Conservation (phyloP, 2,113 vertebrate genomes). For the Peromyscus maniculatus region DNA sequence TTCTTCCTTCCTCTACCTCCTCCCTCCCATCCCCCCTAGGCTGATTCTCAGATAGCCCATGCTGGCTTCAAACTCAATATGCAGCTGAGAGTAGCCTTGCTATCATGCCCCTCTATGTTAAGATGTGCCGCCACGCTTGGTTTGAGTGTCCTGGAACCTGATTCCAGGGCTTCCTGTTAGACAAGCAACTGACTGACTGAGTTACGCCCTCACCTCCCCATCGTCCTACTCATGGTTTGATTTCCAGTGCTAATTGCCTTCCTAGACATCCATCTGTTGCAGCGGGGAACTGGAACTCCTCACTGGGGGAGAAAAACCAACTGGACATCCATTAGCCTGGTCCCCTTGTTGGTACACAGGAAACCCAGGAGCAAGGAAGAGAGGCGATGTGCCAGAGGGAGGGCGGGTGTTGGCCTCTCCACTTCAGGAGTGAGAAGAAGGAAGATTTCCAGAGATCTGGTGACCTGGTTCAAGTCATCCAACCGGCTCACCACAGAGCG, state of each 20-base stretch:
- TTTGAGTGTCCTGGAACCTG: not conserved
- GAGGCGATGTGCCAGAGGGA: not conserved
- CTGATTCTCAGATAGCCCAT: not conserved
- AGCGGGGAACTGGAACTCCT: conserved; percentile 4
- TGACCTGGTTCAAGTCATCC: not conserved
- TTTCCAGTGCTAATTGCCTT: conserved; percentile 40
- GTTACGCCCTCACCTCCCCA: not conserved
- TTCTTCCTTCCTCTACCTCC: not conserved
- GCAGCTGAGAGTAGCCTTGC: not conserved
- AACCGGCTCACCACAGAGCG: conserved; percentile 1
- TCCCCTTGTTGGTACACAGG: not conserved
- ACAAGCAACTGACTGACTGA: not conserved
- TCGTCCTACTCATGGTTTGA: conserved; percentile 4
- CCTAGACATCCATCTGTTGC: not conserved
- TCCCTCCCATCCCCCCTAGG: not conserved
- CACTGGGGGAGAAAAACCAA: not conserved
- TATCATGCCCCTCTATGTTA: not conserved
- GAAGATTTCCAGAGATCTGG: not conserved
- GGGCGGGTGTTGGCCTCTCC: not conserved
- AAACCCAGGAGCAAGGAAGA: not conserved
- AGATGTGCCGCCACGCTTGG: no score
- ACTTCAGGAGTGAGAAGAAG: conserved; percentile 25
- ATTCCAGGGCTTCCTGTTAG: not conserved
- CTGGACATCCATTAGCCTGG: not conserved
- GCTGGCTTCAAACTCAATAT: not conserved